phyloP scores from a whole-genome alignment of 2,797 vertebrate species.

The Eurystomus glaucurus region DNA sequence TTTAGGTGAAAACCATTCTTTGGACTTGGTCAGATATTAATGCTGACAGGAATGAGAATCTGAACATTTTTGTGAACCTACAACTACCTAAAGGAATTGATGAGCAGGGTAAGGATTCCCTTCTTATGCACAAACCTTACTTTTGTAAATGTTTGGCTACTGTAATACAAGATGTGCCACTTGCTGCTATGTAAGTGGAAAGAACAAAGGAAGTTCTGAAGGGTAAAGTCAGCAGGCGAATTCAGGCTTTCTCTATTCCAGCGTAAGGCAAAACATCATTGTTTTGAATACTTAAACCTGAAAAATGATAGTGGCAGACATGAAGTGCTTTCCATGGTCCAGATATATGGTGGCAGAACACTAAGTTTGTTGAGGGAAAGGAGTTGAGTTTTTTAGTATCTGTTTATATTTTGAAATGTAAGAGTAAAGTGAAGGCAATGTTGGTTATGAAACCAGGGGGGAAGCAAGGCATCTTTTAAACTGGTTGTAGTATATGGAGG shows the following conservation, averaged over 20 bases:
- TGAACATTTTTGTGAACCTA: constrained; percentile 17
- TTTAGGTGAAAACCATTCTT: constrained; percentile 37
- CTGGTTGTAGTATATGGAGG: neutral
- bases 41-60: constrained; percentile 14
- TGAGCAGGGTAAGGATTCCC: constrained; percentile 20
- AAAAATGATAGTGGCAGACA: neutral
- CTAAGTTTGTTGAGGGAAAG: neutral
- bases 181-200: rapidly evolving
- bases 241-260: neutral
- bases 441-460: neutral
- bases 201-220: neutral
- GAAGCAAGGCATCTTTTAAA: neutral
- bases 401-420: neutral
- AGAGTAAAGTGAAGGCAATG: neutral
- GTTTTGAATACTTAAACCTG: neutral
- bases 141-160: neutral
- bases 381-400: neutral
- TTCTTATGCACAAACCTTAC: neutral
- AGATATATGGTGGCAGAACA: neutral
- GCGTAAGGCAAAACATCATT: neutral
- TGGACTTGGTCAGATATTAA: neutral
- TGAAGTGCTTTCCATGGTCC: neutral
- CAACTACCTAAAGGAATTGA: neutral
- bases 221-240: neutral
- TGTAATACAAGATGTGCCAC: neutral